Conservation (phyloP, 2,888 invertebrate genomes). For the Diarsia rubi region DNA sequence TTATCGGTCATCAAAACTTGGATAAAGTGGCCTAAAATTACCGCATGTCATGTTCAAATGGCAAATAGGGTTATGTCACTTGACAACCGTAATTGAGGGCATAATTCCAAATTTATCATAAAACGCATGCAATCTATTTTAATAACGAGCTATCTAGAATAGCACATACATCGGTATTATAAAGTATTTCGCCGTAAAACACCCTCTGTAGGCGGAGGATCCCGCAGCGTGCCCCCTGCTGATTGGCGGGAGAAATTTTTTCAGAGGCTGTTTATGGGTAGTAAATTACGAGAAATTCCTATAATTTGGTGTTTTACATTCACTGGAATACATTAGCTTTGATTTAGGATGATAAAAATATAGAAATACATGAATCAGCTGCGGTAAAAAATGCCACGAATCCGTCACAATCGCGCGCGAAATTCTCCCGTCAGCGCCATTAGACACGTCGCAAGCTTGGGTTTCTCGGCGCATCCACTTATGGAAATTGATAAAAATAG, state of each 20-base stretch:
- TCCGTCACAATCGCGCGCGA: conserved; percentile 91
- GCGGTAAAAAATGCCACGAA: conserved; percentile 90
- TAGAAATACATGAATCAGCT: conserved; percentile 82
- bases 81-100: conserved; percentile 85
- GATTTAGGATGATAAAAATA: conserved; percentile 72
- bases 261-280: conserved; percentile 75
- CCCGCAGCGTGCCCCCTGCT: conserved; percentile 89
- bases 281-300: conserved; percentile 65
- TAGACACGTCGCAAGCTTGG: conserved; percentile 91
- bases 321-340: conserved; percentile 76
- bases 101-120: conserved; percentile 76
- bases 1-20: conserved; percentile 71
- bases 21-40: conserved; percentile 82
- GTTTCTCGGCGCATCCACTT: conserved; percentile 88
- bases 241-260: conserved; percentile 89
- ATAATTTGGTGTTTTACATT: conserved; percentile 71
- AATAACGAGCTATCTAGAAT: conserved; percentile 66
- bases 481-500: conserved; percentile 90
- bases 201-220: conserved; percentile 72
- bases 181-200: conserved; percentile 70
- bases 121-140: conserved; percentile 67
- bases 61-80: conserved; percentile 91
- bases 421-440: conserved; percentile 90
- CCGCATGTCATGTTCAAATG: conserved; percentile 89
- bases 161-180: conserved; percentile 60